A percentile compares a stretch with the other conserved stretches of the same genome.
Evolutionary conservation across 2,888 invertebrate species (phyloP).

Genomic region (Apotomis turbidana): DNA sequence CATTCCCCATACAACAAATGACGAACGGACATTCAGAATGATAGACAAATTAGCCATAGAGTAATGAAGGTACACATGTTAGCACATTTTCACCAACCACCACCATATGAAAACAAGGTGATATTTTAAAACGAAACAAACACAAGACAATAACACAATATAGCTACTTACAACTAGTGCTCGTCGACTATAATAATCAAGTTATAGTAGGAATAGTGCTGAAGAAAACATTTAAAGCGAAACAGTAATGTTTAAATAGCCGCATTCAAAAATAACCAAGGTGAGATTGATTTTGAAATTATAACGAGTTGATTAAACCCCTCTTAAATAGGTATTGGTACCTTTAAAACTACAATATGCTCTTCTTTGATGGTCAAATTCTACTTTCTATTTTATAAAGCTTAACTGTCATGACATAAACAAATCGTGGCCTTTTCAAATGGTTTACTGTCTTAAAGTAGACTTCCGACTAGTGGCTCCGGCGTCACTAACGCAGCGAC

Average conservation of each 20-base stretch:
- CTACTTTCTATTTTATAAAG: too few relatives aligned
- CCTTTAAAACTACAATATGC: too few relatives aligned
- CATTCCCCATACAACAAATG: not conserved
- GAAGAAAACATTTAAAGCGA: slow-evolving; percentile 45
- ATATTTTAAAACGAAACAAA: slow-evolving; percentile 48
- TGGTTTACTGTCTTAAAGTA: too few relatives aligned
- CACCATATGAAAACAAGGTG: slow-evolving; percentile 69
- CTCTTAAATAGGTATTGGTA: too few relatives aligned
- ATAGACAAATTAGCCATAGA: slow-evolving; percentile 82
- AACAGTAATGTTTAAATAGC: slow-evolving; percentile 42
- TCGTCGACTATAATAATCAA: slow-evolving; percentile 10
- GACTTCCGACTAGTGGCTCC: too few relatives aligned
- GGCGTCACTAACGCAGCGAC: too few relatives aligned
- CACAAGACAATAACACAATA: slow-evolving; percentile 44
- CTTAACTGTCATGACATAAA: too few relatives aligned
- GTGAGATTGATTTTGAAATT: not conserved
- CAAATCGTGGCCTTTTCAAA: too few relatives aligned
- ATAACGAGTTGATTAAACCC: too few relatives aligned
- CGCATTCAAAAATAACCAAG: slow-evolving; percentile 42
- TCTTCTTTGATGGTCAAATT: too few relatives aligned
- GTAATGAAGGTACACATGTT: slow-evolving; percentile 73
- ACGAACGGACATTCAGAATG: slow-evolving; percentile 54
- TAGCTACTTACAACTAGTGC: slow-evolving; percentile 46
- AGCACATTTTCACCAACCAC: slow-evolving; percentile 85
- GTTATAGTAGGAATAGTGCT: slow-evolving; percentile 14